Conservation (phyloP, 2,797 vertebrate species). For the Halcyon chelicuti region DNA sequence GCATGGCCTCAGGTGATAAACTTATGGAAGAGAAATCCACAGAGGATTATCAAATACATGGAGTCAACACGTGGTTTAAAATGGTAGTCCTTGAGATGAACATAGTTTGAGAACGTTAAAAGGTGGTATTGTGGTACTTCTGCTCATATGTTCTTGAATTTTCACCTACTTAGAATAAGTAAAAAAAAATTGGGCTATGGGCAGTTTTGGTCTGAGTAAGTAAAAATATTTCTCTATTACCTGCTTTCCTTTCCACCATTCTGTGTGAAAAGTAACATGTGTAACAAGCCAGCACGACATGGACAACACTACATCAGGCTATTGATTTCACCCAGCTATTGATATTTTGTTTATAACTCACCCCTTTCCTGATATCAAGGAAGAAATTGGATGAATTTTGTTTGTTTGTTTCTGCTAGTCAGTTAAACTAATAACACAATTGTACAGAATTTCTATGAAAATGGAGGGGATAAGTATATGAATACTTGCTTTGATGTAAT, state of each 20-base stretch:
- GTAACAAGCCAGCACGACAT: background rate
- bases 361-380: background rate
- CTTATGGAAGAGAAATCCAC: background rate
- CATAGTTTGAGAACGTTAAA: background rate
- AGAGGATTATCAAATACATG: background rate
- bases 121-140: background rate
- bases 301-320: background rate
- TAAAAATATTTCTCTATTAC: background rate
- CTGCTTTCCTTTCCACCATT: background rate
- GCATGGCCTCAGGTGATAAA: background rate
- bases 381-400: background rate
- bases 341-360: background rate
- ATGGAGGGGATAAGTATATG: background rate
- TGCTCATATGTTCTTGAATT: background rate
- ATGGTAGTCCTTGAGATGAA: background rate
- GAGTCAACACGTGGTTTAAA: background rate
- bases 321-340: background rate
- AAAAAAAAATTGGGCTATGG: background rate
- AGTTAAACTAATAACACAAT: background rate
- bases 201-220: background rate
- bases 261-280: background rate
- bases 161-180: background rate
- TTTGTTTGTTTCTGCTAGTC: background rate
- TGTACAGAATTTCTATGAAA: background rate
- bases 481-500: background rate